Evolutionary conservation across 2,888 invertebrate genomes (phyloP).

Genomic region (Ichneumoninae sp.): DNA sequence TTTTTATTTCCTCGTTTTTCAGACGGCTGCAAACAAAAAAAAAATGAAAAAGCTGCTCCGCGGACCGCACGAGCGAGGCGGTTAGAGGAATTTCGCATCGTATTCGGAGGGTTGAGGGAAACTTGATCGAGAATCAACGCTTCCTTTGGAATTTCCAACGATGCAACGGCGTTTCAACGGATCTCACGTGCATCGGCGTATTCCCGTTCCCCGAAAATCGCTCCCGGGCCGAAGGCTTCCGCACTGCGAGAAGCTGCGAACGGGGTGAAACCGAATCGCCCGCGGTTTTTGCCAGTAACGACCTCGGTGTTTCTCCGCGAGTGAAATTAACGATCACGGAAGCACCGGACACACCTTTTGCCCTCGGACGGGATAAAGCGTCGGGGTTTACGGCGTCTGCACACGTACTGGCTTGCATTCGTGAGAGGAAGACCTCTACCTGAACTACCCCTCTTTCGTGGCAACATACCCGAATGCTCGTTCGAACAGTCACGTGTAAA

Average conservation of each 20-base stretch:
- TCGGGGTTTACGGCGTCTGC: conserved; percentile 75
- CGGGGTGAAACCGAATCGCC: conserved; percentile 73
- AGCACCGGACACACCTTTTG: conserved; percentile 74
- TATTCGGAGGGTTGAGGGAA: neutral
- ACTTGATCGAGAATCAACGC: neutral
- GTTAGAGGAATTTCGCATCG: neutral
- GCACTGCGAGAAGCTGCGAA: conserved; percentile 55
- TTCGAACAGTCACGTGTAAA: conserved; percentile 10
- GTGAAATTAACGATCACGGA: conserved; percentile 80
- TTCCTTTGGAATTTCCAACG: neutral
- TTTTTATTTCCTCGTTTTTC: neutral
- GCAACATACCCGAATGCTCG: neutral
- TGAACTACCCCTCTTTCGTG: conserved; percentile 27
- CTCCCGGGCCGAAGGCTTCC: neutral
- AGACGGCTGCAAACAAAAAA: neutral
- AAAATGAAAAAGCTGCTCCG: neutral
- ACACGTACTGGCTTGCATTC: conserved; percentile 60
- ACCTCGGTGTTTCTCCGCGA: conserved; percentile 79
- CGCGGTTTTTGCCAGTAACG: conserved; percentile 74
- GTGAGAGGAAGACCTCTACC: conserved; percentile 12
- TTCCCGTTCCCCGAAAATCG: conserved; percentile 18
- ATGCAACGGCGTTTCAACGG: neutral
- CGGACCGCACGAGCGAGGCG: neutral
- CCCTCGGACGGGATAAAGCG: conserved; percentile 75
- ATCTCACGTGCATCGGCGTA: conserved; percentile 9